These are phyloP conservation scores for Agrochola circellaris DNA, from an alignment of 2,888 invertebrate genomes.

Conservation along the genomic window DNA sequence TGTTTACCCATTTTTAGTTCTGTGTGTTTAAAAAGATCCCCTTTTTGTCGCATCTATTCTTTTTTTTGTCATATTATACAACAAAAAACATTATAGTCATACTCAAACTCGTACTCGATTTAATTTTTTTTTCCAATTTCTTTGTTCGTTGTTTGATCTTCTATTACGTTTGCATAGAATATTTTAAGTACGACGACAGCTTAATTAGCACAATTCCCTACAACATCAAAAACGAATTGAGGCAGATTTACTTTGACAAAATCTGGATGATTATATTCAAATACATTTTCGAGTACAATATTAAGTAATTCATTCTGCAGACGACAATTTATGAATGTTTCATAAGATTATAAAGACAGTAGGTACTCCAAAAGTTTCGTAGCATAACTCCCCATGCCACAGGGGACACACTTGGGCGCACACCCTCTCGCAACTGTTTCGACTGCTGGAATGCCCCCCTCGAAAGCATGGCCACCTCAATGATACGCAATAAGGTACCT, in stretches of 20 bases:
- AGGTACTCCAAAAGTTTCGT: conserved; percentile 33
- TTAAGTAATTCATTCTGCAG: conserved; percentile 15
- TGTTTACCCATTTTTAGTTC: conserved; percentile 41
- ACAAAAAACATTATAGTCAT: conserved; percentile 14
- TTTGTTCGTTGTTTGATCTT: not conserved
- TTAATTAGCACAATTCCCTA: not conserved
- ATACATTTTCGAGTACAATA: conserved; percentile 13
- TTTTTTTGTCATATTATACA: not conserved
- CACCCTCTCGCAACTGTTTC: conserved; percentile 77
- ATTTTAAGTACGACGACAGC: not conserved
- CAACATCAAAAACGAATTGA: not conserved
- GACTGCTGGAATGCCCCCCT: conserved; percentile 73
- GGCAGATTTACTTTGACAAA: not conserved
- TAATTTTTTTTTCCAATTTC: conserved; percentile 12
- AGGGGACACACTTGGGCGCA: conserved; percentile 82
- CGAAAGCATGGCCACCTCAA: conserved; percentile 50
- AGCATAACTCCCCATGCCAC: conserved; percentile 41
- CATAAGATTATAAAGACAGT: conserved; percentile 34
- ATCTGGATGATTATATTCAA: conserved; percentile 11
- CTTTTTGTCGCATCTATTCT: conserved; percentile 18
- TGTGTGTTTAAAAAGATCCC: conserved; percentile 22
- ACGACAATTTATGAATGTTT: conserved; percentile 49
- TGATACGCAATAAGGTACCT: conserved; percentile 16
- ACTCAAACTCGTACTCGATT: no score
- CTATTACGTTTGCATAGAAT: not conserved